Conservation (phyloP, 2,113 vertebrate genomes). For the Oncorhynchus masou region DNA sequence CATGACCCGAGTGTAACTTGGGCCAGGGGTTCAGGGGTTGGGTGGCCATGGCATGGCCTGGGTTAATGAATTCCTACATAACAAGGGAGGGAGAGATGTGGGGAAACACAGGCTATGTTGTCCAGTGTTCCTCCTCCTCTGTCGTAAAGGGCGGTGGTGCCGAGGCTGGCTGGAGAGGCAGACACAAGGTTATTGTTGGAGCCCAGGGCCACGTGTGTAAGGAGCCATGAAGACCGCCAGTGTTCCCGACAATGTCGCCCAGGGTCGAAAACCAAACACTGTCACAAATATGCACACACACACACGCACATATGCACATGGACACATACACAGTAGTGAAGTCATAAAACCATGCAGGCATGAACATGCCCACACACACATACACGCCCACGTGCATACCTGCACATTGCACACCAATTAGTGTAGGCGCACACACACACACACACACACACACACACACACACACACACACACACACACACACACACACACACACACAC, state of each 20-base stretch:
- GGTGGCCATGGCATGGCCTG: no score
- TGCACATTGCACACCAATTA: background rate
- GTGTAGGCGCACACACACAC: background rate
- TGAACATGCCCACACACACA: background rate
- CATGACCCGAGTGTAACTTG: constrained; percentile 12
- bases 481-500: no score
- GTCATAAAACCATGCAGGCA: no score
- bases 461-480: no score
- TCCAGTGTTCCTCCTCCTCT: background rate
- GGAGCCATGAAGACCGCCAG: constrained; percentile 15
- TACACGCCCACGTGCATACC: background rate
- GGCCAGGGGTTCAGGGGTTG: constrained; percentile 18
- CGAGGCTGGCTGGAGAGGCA: background rate
- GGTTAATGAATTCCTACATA: constrained; percentile 55
- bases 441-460: background rate
- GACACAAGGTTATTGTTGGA: constrained; percentile 38
- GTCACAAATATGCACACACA: background rate
- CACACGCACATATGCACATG: background rate
- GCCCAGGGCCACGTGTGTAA: background rate
- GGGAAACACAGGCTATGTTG: no score
- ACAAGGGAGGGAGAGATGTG: constrained; percentile 6
- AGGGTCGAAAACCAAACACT: no score
- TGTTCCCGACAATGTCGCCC: constrained; percentile 16
- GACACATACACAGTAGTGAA: no score
- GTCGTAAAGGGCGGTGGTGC: no score